Conservation (phyloP, 1,140 invertebrate species). For the Wasmannia auropunctata region DNA sequence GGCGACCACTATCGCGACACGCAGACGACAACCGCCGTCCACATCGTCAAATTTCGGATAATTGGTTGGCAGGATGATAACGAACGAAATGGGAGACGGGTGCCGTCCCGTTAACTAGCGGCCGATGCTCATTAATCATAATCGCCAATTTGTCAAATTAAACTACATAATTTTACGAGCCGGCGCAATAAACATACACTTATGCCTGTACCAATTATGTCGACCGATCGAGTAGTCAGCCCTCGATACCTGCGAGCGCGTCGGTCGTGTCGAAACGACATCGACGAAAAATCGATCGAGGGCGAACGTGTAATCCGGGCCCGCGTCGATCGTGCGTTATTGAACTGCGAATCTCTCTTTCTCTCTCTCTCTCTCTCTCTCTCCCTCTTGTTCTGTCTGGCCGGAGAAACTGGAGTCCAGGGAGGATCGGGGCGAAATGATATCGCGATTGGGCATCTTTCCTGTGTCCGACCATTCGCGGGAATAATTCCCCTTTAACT, state of each 20-base stretch:
- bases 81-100: slow-evolving; percentile 57
- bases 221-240: slow-evolving; percentile 20
- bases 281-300: slow-evolving; percentile 48
- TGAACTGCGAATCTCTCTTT: slow-evolving; percentile 26
- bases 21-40: slow-evolving; percentile 59
- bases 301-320: slow-evolving; percentile 1
- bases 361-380: too few relatives aligned
- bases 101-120: slow-evolving; percentile 52
- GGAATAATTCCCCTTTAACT: slow-evolving; percentile 55
- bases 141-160: slow-evolving; percentile 67
- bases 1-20: slow-evolving; percentile 57
- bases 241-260: slow-evolving; percentile 4
- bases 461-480: slow-evolving; percentile 32
- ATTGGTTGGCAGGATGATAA: slow-evolving; percentile 63
- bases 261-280: slow-evolving; percentile 9
- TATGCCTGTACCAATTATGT: slow-evolving; percentile 57
- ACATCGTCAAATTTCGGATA: slow-evolving; percentile 65
- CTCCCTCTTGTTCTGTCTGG: neutral
- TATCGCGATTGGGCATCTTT: slow-evolving; percentile 38
- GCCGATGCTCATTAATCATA: slow-evolving; percentile 63
- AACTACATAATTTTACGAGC: slow-evolving; percentile 59
- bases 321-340: slow-evolving; percentile 34
- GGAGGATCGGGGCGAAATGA: slow-evolving; percentile 19
- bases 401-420: slow-evolving; percentile 15
- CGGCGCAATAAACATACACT: slow-evolving; percentile 57